Conservation (phyloP, 2,797 vertebrate species). For the Bradypodion pumilum region DNA sequence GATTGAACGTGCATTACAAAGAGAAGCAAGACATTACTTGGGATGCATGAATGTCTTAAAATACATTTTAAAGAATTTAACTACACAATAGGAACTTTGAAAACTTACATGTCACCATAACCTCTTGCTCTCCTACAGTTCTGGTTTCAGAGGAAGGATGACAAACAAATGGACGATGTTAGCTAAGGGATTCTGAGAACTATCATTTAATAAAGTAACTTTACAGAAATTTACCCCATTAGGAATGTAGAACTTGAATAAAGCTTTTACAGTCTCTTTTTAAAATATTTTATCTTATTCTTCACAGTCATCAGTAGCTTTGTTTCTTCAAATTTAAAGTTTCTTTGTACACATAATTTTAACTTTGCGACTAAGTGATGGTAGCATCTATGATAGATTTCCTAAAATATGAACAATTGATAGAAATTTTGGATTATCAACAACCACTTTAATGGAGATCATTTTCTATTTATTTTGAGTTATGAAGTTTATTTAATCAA, state of each 20-base stretch:
- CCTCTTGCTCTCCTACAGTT: too few species aligned
- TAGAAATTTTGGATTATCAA: not conserved
- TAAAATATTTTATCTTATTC: not conserved
- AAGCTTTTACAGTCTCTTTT: not conserved
- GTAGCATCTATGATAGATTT: not conserved
- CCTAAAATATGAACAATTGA: not conserved
- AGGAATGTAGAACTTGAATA: too few species aligned
- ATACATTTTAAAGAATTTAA: not conserved
- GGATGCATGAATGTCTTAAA: not conserved
- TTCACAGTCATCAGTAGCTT: not conserved
- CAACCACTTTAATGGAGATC: not conserved
- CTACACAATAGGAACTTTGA: too few species aligned
- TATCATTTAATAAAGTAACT: too few species aligned
- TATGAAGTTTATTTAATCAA: constrained; percentile 67
- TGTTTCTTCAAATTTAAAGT: not conserved
- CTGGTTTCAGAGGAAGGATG: too few species aligned
- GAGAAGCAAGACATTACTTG: not conserved
- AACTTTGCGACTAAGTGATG: not conserved
- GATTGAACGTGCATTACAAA: not conserved
- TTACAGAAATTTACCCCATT: too few species aligned
- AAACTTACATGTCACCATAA: too few species aligned
- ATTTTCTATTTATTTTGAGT: constrained; percentile 51
- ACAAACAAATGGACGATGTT: too few species aligned
- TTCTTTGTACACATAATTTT: not conserved
- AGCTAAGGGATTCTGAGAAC: too few species aligned